Conservation (phyloP, 30 jellyfish, hydroid and myxozoan genomes). For the Aurelia coerulea region DNA sequence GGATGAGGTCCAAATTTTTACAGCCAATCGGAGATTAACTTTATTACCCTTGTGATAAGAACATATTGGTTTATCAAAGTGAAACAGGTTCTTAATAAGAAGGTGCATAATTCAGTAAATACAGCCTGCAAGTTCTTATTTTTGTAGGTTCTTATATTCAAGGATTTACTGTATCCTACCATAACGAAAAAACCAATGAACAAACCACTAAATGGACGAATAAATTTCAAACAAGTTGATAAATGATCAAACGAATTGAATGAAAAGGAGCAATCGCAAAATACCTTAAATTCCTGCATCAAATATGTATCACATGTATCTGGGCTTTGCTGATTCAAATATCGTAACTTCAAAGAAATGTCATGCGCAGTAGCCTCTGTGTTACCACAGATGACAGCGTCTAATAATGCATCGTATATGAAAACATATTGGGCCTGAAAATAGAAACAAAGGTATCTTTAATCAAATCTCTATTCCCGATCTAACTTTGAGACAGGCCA, state of each 20-base stretch:
- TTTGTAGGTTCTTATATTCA: too few relatives aligned
- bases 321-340: conserved; percentile 84
- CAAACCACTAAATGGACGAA: background rate
- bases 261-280: background rate
- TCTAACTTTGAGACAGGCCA: too few relatives aligned
- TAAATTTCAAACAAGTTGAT: background rate
- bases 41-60: too few relatives aligned
- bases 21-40: too few relatives aligned
- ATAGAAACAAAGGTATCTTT: background rate
- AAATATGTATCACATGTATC: conserved; percentile 80
- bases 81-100: too few relatives aligned
- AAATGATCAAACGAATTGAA: background rate
- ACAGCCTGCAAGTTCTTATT: too few relatives aligned
- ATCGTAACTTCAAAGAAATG: conserved; percentile 70
- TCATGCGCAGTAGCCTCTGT: conserved; percentile 95
- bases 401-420: conserved; percentile 89
- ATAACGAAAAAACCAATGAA: background rate
- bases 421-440: conserved; percentile 88
- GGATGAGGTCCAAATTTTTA: too few relatives aligned
- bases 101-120: too few relatives aligned
- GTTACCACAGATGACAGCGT: conserved; percentile 95
- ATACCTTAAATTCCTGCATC: conserved; percentile 92
- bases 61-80: too few relatives aligned
- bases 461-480: too few relatives aligned
- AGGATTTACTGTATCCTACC: too few relatives aligned